Percentiles rank a stretch among this genome's conserved stretches.
Evolutionary conservation across 2,797 vertebrate genomes (phyloP).

Genomic region (Furcifer pardalis): DNA sequence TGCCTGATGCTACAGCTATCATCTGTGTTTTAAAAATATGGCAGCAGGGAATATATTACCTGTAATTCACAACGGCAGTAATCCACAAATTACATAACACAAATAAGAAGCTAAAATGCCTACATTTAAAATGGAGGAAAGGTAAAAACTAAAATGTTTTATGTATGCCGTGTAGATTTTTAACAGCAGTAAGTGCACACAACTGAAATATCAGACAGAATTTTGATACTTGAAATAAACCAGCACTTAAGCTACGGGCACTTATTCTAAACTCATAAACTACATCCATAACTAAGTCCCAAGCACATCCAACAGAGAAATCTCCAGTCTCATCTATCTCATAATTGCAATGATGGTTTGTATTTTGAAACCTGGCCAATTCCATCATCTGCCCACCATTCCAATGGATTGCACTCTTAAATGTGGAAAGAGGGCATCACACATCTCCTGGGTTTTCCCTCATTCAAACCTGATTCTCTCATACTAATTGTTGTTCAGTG

Average conservation of each 20-base stretch:
- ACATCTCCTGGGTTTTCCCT: neutral
- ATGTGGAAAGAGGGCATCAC: constrained; percentile 10
- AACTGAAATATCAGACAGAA: constrained; percentile 9
- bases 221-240: constrained; percentile 40
- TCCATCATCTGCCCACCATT: constrained; percentile 16
- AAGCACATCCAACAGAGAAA: constrained; percentile 4
- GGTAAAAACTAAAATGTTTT: neutral
- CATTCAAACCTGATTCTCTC: constrained; percentile 20
- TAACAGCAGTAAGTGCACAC: constrained; percentile 1
- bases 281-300: constrained; percentile 31
- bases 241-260: constrained; percentile 16
- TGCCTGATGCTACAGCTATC: neutral
- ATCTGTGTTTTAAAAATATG: neutral
- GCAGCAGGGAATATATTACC: neutral
- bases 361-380: constrained; percentile 19
- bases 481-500: constrained; percentile 26
- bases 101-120: neutral
- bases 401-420: constrained; percentile 15
- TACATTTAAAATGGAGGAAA: neutral
- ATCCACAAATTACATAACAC: neutral
- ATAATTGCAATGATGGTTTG: constrained; percentile 28
- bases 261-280: constrained; percentile 39
- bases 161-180: neutral
- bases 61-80: neutral
- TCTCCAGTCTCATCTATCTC: constrained; percentile 23